Evolutionary conservation across 2,113 vertebrate species (phyloP), one percentile per base, ranked within the genome.

Genomic region (Propithecus coquereli): DNA sequence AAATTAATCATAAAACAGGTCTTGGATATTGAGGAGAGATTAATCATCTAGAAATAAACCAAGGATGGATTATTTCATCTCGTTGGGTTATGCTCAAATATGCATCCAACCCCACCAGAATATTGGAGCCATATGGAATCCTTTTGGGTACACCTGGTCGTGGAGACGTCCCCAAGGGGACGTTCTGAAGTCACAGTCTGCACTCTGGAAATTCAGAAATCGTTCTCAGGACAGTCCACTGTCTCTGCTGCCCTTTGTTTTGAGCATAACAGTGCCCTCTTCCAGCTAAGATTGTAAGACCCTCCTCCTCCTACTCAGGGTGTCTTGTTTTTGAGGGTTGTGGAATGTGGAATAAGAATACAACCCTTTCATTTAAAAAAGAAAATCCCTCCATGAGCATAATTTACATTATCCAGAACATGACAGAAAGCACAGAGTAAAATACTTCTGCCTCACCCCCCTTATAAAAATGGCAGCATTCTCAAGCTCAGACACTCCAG

Each of bases 21-120:
- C 95, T 94, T 95, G 94, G 94, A 83, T 93, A 90, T 85, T 0
- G 17, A 94, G 83, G 73, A 82, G 88, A 96, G 87, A 97, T 96
- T 90, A 90, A 97, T 97, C 96, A 96, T 90, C 87, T 37, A 90
- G 84, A 96, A 97, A 95, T 45, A 97, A 93, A 95, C 85, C 87
- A 89, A 91, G 80, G 52, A 47, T 61, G 95, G 93, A 90, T 81
- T 91, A 82, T 93, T 95, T 96, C 94, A 91, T 97, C 73, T 95
- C 95, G 96, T 89, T 96, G 97, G 96, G 95, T 82, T 91, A 40
- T 23, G 57, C 74, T 97, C 97, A 97, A 97, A 40, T 93, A 91
- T 96, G 95, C 82, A 86, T 90, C 91, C 68, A 76, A 61, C 25
- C 43, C 84, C 76, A 68, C 45, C 73, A 63, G 85, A 79, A 79